Conservation (phyloP, 2,113 vertebrate genomes). For the Geothlypis trichas region DNA sequence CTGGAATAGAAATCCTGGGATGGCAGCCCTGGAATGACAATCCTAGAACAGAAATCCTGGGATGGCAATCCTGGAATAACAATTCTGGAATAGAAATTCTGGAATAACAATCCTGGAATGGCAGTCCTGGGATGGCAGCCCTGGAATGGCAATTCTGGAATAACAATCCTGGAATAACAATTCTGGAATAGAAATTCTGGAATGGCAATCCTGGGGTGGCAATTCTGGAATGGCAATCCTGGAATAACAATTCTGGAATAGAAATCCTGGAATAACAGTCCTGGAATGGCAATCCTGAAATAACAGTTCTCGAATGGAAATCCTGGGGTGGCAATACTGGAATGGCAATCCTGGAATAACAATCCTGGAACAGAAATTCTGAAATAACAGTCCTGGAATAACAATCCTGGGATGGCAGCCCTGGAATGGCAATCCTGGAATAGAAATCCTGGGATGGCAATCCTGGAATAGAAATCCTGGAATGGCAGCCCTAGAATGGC, state of each 20-base stretch:
- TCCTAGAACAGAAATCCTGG: fast-evolving
- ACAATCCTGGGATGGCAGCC: background rate
- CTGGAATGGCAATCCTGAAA: background rate
- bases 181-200: no score
- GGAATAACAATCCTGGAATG: fast-evolving
- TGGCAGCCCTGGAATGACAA: fast-evolving
- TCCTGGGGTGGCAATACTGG: no score
- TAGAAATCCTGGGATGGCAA: no score
- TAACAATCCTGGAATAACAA: background rate
- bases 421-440: background rate
- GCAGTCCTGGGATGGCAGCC: fast-evolving
- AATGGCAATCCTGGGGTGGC: no score
- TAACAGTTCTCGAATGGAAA: no score
- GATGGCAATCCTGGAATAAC: no score
- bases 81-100: no score
- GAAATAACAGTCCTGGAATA: fast-evolving
- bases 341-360: fast-evolving
- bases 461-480: background rate
- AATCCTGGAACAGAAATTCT: no score
- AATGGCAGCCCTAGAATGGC: no score
- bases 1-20: background rate
- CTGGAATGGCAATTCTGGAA: no score
- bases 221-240: background rate
- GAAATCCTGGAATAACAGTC: fast-evolving
- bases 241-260: no score